These are phyloP conservation scores for Pluvianellus socialis DNA, from an alignment of 2,113 vertebrate species.

Conservation along the genomic window DNA sequence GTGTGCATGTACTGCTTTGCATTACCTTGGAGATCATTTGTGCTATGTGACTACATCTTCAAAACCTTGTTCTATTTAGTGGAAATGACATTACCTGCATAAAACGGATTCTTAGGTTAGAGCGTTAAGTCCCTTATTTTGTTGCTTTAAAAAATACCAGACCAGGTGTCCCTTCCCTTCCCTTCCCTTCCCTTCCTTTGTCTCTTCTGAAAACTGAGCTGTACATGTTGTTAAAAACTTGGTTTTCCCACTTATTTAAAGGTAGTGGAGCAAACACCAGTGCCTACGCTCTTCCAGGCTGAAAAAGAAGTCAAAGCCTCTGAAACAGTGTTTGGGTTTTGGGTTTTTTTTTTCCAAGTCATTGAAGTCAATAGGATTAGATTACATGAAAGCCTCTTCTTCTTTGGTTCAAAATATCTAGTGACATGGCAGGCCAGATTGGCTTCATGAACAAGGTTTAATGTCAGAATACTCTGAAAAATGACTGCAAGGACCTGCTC, in stretches of 20 bases:
- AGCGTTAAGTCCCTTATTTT: not conserved
- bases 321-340: not conserved
- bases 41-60: not conserved
- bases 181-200: not conserved
- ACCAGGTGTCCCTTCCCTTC: not conserved
- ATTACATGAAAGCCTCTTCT: not conserved
- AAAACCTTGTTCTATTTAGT: not conserved
- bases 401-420: not conserved
- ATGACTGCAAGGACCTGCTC: not conserved
- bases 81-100: not conserved
- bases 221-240: not conserved
- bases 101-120: not conserved
- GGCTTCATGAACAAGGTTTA: not conserved
- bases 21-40: not conserved
- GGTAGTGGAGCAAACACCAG: not conserved
- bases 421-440: not conserved
- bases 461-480: not conserved
- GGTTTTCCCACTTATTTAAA: not conserved
- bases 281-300: not conserved
- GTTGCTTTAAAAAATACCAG: not conserved
- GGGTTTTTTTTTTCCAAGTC: rapidly evolving
- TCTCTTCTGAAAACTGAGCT: not conserved
- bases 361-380: not conserved
- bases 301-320: not conserved
- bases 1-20: rapidly evolving